Percentiles rank a stretch among this genome's conserved stretches.
Evolutionary conservation across 35 echinoderm and acorn worm genomes (phyloP).

Genomic region (Hemicentrotus pulcherrimus): DNA sequence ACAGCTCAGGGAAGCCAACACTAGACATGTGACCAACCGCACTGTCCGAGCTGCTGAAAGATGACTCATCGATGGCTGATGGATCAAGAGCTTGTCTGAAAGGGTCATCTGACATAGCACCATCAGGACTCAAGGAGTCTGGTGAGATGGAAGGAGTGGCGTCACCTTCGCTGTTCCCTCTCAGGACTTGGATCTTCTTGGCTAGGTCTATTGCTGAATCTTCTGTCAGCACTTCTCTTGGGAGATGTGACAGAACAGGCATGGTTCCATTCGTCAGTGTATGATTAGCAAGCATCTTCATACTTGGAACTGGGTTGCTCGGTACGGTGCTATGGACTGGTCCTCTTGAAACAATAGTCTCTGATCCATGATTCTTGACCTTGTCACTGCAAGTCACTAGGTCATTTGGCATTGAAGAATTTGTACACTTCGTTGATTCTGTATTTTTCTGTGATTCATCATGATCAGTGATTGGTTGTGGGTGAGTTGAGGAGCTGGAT

Average conservation of each 20-base stretch:
- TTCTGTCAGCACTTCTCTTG: background rate
- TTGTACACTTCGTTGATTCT: background rate
- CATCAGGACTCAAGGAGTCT: slow-evolving; percentile 45
- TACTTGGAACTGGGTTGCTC: background rate
- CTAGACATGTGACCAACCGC: slow-evolving; percentile 36
- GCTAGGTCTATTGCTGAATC: slow-evolving; percentile 15
- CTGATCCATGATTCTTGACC: background rate
- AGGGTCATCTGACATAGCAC: slow-evolving; percentile 42
- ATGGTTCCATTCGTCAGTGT: background rate
- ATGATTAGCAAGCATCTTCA: background rate
- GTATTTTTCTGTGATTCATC: background rate
- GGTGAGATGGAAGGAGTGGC: slow-evolving; percentile 30
- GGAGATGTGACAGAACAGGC: slow-evolving; percentile 10
- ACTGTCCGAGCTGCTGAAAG: slow-evolving; percentile 48
- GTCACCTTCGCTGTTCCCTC: slow-evolving; percentile 22
- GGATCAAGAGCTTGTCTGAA: slow-evolving; percentile 41
- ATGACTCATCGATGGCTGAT: slow-evolving; percentile 40
- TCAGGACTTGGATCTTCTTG: slow-evolving; percentile 38
- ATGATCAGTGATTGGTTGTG: background rate
- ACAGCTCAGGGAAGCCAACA: slow-evolving; percentile 34
- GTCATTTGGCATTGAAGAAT: slow-evolving; percentile 10
- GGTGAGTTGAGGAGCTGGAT: background rate
- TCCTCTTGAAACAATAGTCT: slow-evolving; percentile 7
- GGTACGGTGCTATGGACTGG: background rate
- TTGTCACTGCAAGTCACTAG: background rate